Conservation (phyloP, 2,888 invertebrate genomes). For the Pseudanteris insignis region DNA sequence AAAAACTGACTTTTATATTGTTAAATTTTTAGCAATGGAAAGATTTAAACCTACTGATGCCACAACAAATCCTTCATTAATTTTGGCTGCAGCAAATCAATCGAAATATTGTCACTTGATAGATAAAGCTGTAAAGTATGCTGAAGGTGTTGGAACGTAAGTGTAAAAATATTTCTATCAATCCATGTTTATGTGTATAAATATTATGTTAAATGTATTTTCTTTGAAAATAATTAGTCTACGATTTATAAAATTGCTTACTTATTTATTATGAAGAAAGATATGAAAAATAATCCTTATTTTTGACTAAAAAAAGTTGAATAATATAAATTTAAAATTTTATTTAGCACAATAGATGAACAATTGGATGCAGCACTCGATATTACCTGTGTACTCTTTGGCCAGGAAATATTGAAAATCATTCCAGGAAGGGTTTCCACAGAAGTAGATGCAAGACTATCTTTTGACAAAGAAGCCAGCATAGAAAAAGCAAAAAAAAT, state of each 20-base stretch:
- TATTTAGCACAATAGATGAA: slow-evolving; percentile 74
- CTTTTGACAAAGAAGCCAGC: slow-evolving; percentile 93
- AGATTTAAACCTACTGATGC: slow-evolving; percentile 98
- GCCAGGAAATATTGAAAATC: slow-evolving; percentile 95
- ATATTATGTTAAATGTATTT: no score
- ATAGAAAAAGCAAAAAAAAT: slow-evolving; percentile 88
- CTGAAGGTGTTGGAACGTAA: slow-evolving; percentile 74
- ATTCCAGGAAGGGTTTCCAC: slow-evolving; percentile 97
- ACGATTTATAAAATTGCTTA: no score
- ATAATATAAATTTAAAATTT: no score
- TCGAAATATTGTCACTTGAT: slow-evolving; percentile 92
- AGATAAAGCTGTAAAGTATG: slow-evolving; percentile 90
- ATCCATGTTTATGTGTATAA: no score
- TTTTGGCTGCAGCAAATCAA: slow-evolving; percentile 92
- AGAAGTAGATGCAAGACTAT: slow-evolving; percentile 95
- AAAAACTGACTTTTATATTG: neutral
- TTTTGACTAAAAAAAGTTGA: no score
- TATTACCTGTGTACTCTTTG: slow-evolving; percentile 94
- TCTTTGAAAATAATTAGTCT: no score
- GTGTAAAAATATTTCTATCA: no score
- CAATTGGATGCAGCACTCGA: slow-evolving; percentile 88
- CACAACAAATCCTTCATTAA: slow-evolving; percentile 97
- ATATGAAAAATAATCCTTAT: no score
- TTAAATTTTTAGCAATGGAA: slow-evolving; percentile 90
- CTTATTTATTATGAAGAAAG: no score